Evolutionary conservation across 2,888 invertebrate species (phyloP), one percentile per base, ranked within the genome.

Genomic region (Heterodera filipjevi): DNA sequence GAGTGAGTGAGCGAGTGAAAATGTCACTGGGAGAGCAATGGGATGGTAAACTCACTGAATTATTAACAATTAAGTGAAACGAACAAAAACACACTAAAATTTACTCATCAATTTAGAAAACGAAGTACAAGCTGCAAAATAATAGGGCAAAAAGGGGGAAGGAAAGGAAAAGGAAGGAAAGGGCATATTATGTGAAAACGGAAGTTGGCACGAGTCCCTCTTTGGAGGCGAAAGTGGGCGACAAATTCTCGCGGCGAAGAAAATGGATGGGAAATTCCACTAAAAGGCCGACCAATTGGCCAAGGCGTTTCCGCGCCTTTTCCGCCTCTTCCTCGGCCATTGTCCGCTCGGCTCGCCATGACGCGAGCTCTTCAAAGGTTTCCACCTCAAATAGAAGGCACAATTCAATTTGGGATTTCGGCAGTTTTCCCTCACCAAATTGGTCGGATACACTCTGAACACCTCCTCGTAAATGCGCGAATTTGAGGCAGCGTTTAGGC

Each of bases 141-240:
- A 6, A 10, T 5, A 0, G 59, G n/a, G 59, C n/a, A n/a, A n/a
- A n/a, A n/a, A n/a, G n/a, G n/a, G n/a, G n/a, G n/a, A n/a, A n/a
- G n/a, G n/a, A n/a, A n/a, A n/a, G n/a, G n/a, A n/a, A n/a, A n/a
- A n/a, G n/a, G 59, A 27, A 27, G 59, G 68, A 33, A 19, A 27
- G 68, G 68, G 32, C 33, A 35, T 8, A 66, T 78, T 81, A 87
- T 27, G 95, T 96, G 96, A 97, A 98, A 32, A 97, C 91, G 1
- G 94, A 92, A 46, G 94, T 94, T 3, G 97, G 97, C 92, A 96
- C 93, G 87, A 97, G 93, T 72, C 95, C 95, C 90, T 97, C 96
- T 90, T 94, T 94, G 32, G 94, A 93, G 27, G 93, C 93, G 66
- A 93, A 92, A 76, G 93, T 93, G 12, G 96, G 96, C 30, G 94